A percentile compares a stretch with the other conserved stretches of the same genome.
phyloP scores from a whole-genome alignment of 2,113 vertebrate genomes.

The Uropsilus gracilis region DNA sequence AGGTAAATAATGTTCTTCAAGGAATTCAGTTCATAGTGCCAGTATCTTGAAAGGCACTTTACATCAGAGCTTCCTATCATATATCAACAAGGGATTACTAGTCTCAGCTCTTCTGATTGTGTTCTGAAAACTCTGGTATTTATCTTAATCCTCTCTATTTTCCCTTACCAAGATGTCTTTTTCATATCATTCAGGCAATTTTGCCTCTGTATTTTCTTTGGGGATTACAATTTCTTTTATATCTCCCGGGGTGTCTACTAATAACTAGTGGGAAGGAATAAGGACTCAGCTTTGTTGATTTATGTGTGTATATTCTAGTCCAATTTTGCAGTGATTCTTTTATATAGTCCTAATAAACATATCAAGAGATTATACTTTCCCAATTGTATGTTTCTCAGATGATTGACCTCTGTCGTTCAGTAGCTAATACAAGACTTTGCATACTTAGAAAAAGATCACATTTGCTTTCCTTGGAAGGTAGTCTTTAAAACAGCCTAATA shows the following conservation, averaged over 20 bases:
- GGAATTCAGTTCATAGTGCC: slow-evolving; percentile 26
- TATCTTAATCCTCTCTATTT: slow-evolving; percentile 44
- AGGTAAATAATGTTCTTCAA: slow-evolving; percentile 59
- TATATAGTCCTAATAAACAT: background rate
- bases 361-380: background rate
- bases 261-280: background rate
- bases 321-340: background rate
- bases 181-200: background rate
- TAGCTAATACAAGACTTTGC: background rate
- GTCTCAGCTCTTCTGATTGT: slow-evolving; percentile 1
- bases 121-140: background rate
- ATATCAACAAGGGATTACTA: slow-evolving; percentile 13
- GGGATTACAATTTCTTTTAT: background rate
- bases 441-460: background rate
- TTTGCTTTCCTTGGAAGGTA: background rate
- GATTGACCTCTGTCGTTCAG: background rate
- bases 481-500: background rate
- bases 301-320: background rate
- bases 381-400: background rate
- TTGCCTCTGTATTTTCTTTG: background rate
- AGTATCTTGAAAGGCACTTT: slow-evolving; percentile 56
- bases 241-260: background rate
- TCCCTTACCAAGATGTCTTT: slow-evolving; percentile 2
- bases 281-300: background rate
- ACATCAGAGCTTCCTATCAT: slow-evolving; percentile 6